Conservation (phyloP, 2,113 vertebrate genomes). For the Dicaeum eximium region DNA sequence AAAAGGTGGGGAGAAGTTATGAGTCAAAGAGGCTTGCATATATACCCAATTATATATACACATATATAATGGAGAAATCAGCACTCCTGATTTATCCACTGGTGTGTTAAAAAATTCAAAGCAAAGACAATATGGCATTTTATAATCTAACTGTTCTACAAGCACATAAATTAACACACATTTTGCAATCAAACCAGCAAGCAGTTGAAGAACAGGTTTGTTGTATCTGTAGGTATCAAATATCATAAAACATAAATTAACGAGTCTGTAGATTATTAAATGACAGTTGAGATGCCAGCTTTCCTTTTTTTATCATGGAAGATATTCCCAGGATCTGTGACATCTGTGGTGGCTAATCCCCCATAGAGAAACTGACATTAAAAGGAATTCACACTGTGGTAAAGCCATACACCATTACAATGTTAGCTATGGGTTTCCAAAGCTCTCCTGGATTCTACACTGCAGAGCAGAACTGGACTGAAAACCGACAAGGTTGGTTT, state of each 20-base stretch:
- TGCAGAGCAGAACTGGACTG: neutral
- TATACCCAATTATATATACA: neutral
- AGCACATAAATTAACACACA: slow-evolving; percentile 25
- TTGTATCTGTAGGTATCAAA: slow-evolving; percentile 43
- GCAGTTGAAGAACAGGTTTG: slow-evolving; percentile 7
- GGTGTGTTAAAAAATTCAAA: neutral
- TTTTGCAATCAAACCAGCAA: slow-evolving; percentile 31
- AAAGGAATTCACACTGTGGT: slow-evolving; percentile 71
- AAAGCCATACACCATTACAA: slow-evolving; percentile 70
- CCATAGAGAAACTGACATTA: slow-evolving; percentile 74
- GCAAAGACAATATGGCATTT: neutral
- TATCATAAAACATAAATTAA: slow-evolving; percentile 56
- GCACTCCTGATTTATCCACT: neutral
- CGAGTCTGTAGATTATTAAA: slow-evolving; percentile 57
- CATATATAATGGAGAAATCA: neutral
- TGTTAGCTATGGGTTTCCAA: slow-evolving; percentile 62
- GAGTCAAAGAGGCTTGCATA: neutral
- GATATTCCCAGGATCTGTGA: slow-evolving; percentile 75
- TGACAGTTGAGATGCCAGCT: slow-evolving; percentile 66
- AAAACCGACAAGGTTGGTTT: slow-evolving; percentile 21
- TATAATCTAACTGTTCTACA: slow-evolving; percentile 27
- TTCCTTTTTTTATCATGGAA: slow-evolving; percentile 68
- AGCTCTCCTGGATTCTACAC: slow-evolving; percentile 34
- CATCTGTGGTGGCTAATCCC: slow-evolving; percentile 75
- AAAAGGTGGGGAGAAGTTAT: neutral